These are phyloP conservation scores for Megalurothrips usitatus DNA, from an alignment of 2,888 invertebrate species.

Conservation along the genomic window DNA sequence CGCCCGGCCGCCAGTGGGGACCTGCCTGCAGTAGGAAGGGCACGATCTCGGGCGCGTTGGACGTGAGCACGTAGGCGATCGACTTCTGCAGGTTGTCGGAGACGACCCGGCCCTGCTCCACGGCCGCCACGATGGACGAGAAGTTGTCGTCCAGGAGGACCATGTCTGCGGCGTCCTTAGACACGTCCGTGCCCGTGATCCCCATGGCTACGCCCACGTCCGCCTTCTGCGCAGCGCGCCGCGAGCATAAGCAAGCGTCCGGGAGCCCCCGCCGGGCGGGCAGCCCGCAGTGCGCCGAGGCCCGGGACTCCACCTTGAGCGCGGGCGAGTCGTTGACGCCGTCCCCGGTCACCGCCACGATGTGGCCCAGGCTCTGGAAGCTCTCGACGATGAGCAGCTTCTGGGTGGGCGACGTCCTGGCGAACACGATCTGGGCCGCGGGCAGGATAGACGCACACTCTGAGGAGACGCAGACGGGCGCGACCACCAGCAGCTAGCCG, in stretches of 20 bases:
- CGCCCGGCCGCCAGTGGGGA: not conserved
- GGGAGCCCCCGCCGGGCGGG: not conserved
- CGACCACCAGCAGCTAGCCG: conserved; percentile 33
- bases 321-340: conserved; percentile 53
- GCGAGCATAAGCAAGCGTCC: not conserved
- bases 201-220: conserved; percentile 53
- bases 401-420: conserved; percentile 40
- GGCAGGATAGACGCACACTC: not conserved
- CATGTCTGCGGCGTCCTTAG: conserved; percentile 54
- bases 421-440: conserved; percentile 43
- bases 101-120: conserved; percentile 51
- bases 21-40: conserved; percentile 41
- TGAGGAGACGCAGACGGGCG: conserved; percentile 47
- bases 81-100: conserved; percentile 54
- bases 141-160: conserved; percentile 52
- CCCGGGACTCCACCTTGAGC: not conserved
- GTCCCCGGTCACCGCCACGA: conserved; percentile 54
- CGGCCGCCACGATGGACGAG: conserved; percentile 51
- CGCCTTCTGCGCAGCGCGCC: conserved; percentile 52
- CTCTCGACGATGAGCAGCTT: conserved; percentile 42
- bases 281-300: not conserved
- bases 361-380: conserved; percentile 42
- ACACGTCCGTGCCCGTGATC: conserved; percentile 52
- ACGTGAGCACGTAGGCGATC: conserved; percentile 52
- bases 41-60: conserved; percentile 49